Percentiles rank a stretch among this genome's conserved stretches.
Evolutionary conservation across 2,113 vertebrate genomes (phyloP).

Genomic region (Tetraodon nigroviridis): DNA sequence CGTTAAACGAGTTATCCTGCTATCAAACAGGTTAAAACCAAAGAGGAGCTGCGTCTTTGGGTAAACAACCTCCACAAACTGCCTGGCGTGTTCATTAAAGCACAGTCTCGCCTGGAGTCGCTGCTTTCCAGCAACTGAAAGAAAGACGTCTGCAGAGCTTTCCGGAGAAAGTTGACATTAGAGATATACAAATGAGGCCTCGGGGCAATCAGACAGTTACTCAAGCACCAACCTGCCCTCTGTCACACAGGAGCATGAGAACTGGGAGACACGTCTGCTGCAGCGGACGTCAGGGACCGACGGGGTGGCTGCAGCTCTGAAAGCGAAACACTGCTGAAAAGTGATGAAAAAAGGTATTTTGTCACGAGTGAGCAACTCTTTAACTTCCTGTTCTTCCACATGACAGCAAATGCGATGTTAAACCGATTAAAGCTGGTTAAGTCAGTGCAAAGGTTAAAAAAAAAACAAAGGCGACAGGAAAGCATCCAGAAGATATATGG

Average conservation of each 20-base stretch:
- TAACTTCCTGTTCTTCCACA: constrained; percentile 25
- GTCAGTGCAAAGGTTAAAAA: background rate
- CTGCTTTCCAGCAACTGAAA: constrained; percentile 14
- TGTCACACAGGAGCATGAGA: constrained; percentile 12
- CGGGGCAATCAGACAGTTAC: constrained; percentile 24
- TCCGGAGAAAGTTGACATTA: constrained; percentile 39
- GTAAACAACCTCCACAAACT: constrained; percentile 34
- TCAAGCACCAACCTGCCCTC: constrained; percentile 28
- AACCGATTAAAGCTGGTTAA: background rate
- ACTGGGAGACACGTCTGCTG: background rate
- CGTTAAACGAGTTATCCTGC: constrained; percentile 20
- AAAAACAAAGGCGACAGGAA: constrained; percentile 12
- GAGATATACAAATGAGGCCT: constrained; percentile 20
- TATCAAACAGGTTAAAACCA: constrained; percentile 12
- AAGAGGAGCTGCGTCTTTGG: constrained; percentile 9
- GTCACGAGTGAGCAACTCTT: constrained; percentile 30
- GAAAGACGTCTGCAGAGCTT: constrained; percentile 21
- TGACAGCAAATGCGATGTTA: constrained; percentile 9
- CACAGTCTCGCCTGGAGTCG: constrained; percentile 12
- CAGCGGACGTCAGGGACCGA: background rate
- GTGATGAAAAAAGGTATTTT: background rate
- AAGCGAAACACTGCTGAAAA: constrained; percentile 12
- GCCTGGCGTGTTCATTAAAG: constrained; percentile 41
- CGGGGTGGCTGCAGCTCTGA: background rate
- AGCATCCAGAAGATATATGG: constrained; percentile 2